Conservation (phyloP, 1,140 invertebrate genomes). For the Cotesia vestalis region DNA sequence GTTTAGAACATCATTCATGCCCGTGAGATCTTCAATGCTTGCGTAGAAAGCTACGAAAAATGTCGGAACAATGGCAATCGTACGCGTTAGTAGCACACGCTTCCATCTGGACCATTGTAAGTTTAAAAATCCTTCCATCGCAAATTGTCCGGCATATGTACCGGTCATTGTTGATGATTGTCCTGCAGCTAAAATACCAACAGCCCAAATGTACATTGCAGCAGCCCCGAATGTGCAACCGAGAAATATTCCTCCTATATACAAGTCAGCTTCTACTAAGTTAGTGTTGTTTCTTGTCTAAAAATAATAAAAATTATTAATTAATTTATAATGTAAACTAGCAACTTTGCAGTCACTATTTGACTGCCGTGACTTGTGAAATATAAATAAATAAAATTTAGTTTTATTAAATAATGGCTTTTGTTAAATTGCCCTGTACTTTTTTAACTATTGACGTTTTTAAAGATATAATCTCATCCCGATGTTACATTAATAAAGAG, state of each 20-base stretch:
- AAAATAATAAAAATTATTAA: constrained; percentile 20
- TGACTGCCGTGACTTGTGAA: too few species aligned
- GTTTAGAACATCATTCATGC: constrained; percentile 91
- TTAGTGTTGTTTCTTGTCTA: constrained; percentile 66
- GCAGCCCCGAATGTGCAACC: constrained; percentile 83
- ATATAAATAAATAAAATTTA: too few species aligned
- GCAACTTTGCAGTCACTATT: too few species aligned
- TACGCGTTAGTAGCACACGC: constrained; percentile 84
- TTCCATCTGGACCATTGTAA: constrained; percentile 90
- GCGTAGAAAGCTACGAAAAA: constrained; percentile 81
- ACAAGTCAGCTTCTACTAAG: constrained; percentile 79
- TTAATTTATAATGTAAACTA: too few species aligned
- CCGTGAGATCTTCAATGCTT: constrained; percentile 78
- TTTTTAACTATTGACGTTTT: too few species aligned
- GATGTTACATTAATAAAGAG: too few species aligned
- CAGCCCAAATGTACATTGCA: constrained; percentile 89
- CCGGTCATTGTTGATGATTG: constrained; percentile 92
- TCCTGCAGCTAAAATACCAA: constrained; percentile 89
- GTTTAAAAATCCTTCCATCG: constrained; percentile 90
- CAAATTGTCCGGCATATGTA: constrained; percentile 80
- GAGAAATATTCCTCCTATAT: constrained; percentile 84
- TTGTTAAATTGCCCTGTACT: too few species aligned
- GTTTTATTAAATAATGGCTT: too few species aligned
- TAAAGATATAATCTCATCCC: too few species aligned
- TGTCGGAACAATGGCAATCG: constrained; percentile 90